Percentiles rank a stretch among this genome's conserved stretches.
These are phyloP conservation scores for Orientallactaga bullata DNA, from an alignment of 2,113 vertebrate species.

Conservation along the genomic window DNA sequence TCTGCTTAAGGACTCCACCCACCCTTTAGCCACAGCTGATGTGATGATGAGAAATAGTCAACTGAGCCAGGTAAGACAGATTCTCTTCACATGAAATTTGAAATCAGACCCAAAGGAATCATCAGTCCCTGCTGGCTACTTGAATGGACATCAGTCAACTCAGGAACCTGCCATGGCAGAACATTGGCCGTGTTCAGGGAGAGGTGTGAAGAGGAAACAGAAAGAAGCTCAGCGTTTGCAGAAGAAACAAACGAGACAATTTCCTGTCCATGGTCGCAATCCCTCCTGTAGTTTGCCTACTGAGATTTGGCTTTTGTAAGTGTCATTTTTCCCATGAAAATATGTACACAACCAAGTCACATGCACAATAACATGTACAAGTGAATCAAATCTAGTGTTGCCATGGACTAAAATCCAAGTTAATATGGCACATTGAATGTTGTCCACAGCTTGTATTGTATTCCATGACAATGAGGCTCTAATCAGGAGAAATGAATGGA, in stretches of 20 bases:
- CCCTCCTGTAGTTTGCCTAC: not conserved
- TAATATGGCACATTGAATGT: slow-evolving; percentile 52
- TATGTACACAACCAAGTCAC: not conserved
- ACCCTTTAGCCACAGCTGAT: not conserved
- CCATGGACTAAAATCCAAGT: slow-evolving; percentile 24
- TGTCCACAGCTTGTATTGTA: slow-evolving; percentile 53
- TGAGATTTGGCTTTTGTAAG: slow-evolving; percentile 14
- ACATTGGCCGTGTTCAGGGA: not conserved
- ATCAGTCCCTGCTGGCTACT: not conserved
- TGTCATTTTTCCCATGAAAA: not conserved
- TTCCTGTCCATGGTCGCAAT: not conserved
- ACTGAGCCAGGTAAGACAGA: not conserved
- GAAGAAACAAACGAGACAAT: not conserved
- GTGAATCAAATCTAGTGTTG: slow-evolving; percentile 5
- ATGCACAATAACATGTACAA: not conserved
- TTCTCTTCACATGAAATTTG: not conserved
- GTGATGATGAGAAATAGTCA: not conserved
- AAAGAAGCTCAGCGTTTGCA: not conserved
- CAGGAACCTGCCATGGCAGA: not conserved
- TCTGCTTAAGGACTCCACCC: not conserved
- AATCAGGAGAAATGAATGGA: slow-evolving; percentile 59
- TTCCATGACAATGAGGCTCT: slow-evolving; percentile 50
- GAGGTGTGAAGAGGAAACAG: not conserved
- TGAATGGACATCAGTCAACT: not conserved
- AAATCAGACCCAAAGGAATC: not conserved